Conservation (phyloP, 2,888 invertebrate species). For the Hyles lineata region DNA sequence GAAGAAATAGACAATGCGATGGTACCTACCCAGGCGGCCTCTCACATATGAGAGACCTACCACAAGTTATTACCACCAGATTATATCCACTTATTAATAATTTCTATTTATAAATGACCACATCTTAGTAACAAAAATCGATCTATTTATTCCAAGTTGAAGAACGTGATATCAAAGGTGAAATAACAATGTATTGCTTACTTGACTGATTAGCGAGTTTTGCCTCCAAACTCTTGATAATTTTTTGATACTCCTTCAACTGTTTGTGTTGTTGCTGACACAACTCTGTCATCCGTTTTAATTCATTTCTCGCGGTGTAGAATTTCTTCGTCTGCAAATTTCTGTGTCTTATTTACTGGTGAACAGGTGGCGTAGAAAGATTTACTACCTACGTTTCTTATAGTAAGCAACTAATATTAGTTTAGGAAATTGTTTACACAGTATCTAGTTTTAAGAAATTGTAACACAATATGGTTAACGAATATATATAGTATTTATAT, state of each 20-base stretch:
- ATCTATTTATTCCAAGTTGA: too few relatives aligned
- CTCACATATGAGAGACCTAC: too few relatives aligned
- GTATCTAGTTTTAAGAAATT: too few relatives aligned
- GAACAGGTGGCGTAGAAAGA: background rate
- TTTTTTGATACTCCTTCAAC: constrained; percentile 72
- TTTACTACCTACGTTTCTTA: too few relatives aligned
- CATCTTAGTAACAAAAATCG: too few relatives aligned
- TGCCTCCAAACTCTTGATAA: constrained; percentile 64
- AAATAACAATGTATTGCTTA: constrained; percentile 2
- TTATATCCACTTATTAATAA: background rate
- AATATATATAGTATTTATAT: too few relatives aligned
- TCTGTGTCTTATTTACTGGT: constrained; percentile 1
- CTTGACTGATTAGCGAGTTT: constrained; percentile 65
- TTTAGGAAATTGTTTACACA: too few relatives aligned
- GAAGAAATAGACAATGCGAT: too few relatives aligned
- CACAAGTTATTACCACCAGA: too few relatives aligned
- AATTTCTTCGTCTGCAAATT: constrained; percentile 75
- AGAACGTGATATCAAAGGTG: background rate
- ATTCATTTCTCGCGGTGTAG: constrained; percentile 68
- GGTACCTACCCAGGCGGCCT: too few relatives aligned
- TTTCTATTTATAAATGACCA: background rate
- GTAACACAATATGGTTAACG: too few relatives aligned
- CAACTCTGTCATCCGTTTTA: constrained; percentile 73
- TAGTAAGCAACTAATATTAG: too few relatives aligned
- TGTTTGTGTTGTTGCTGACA: constrained; percentile 77